Percentiles rank a stretch among this genome's conserved stretches.
Evolutionary conservation across 2,797 vertebrate species (phyloP).

Genomic region (Megalops cyprinoides): DNA sequence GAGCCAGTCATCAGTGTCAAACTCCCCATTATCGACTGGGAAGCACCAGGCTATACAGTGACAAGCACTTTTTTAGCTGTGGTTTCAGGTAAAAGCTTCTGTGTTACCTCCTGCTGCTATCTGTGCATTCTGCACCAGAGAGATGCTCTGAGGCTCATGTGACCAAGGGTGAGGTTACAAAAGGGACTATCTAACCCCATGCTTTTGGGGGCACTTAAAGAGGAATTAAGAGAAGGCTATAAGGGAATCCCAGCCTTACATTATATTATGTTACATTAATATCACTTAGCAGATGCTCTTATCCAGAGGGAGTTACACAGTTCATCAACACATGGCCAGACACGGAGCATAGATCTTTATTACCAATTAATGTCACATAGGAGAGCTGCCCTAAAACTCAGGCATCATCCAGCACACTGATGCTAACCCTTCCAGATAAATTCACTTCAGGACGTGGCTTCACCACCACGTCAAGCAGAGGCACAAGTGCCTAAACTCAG

Average conservation of each 20-base stretch:
- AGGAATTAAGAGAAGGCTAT: conserved; percentile 50
- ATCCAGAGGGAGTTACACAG: conserved; percentile 52
- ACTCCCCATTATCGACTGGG: conserved; percentile 28
- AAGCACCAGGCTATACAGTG: conserved; percentile 16
- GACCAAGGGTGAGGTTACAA: conserved; percentile 41
- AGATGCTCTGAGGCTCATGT: conserved; percentile 41
- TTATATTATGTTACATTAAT: no score
- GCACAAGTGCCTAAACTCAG: conserved; percentile 31
- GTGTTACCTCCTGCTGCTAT: conserved; percentile 44
- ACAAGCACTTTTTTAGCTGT: conserved; percentile 38
- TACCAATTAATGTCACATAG: conserved; percentile 52
- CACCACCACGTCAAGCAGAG: conserved; percentile 31
- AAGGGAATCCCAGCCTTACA: conserved; percentile 29
- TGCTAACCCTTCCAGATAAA: conserved; percentile 13
- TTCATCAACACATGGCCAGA: conserved; percentile 28
- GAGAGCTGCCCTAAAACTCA: conserved; percentile 14
- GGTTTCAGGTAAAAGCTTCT: conserved; percentile 39
- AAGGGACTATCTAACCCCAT: conserved; percentile 29
- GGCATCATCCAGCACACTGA: background rate
- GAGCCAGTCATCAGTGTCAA: conserved; percentile 3
- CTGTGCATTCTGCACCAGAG: conserved; percentile 38
- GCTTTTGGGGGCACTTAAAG: conserved; percentile 48
- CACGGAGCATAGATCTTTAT: conserved; percentile 52
- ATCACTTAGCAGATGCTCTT: no score
- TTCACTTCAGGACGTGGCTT: conserved; percentile 17